These are phyloP conservation scores for Micromesistius poutassou DNA, from an alignment of 2,797 vertebrate species.

Conservation along the genomic window DNA sequence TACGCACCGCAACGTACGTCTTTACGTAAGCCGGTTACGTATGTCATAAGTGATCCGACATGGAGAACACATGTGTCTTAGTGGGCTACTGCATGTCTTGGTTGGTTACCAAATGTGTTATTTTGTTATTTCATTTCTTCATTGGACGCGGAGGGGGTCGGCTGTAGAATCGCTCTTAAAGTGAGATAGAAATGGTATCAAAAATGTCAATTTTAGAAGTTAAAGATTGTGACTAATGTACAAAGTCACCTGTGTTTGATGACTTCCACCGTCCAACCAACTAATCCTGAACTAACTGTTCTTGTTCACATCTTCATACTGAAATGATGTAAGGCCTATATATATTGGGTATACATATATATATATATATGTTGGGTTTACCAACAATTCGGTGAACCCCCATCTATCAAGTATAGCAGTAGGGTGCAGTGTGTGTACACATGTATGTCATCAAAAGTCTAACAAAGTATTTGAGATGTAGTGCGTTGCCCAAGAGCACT, in stretches of 20 bases:
- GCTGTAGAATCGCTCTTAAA: not conserved
- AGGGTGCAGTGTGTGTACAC: not conserved
- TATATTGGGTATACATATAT: too few relatives aligned
- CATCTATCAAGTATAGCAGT: too few relatives aligned
- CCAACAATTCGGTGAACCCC: too few relatives aligned
- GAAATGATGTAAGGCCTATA: too few relatives aligned
- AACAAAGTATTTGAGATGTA: not conserved
- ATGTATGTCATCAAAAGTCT: not conserved
- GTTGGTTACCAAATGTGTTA: not conserved
- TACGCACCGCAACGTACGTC: constrained; percentile 21
- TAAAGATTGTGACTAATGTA: too few relatives aligned
- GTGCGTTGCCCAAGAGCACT: not conserved
- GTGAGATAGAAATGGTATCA: not conserved
- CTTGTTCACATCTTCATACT: too few relatives aligned
- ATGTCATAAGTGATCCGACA: not conserved
- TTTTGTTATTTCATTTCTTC: not conserved
- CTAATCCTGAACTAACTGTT: too few relatives aligned
- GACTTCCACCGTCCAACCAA: too few relatives aligned
- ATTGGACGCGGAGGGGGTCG: not conserved
- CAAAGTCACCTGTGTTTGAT: too few relatives aligned
- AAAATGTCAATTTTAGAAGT: not conserved
- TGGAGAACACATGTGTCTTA: not conserved
- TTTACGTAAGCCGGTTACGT: not conserved
- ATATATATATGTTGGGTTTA: too few relatives aligned
- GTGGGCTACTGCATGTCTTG: not conserved